A percentile compares a stretch with the other conserved stretches of the same genome.
These are phyloP conservation scores for Diplazon laetatorius DNA, from an alignment of 2,888 invertebrate genomes.

Conservation along the genomic window DNA sequence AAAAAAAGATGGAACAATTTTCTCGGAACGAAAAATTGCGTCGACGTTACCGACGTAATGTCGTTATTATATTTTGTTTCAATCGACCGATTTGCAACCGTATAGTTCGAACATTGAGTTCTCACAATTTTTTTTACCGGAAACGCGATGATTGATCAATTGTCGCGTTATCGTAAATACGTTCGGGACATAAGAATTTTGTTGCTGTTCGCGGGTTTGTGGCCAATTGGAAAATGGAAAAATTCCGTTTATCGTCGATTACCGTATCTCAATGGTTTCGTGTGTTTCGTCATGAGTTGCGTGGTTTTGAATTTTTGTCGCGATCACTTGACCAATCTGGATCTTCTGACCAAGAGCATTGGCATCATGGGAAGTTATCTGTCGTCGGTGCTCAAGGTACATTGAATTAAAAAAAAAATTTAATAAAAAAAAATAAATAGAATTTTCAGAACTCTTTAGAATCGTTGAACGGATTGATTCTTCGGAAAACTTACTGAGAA, in stretches of 20 bases:
- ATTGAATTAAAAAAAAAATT: too few relatives aligned
- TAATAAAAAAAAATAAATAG: neutral
- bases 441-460: too few relatives aligned
- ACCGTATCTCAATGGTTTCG: constrained; percentile 34
- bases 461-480: too few relatives aligned
- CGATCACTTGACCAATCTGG: constrained; percentile 57
- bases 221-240: constrained; percentile 54
- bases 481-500: too few relatives aligned
- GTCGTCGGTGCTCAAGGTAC: constrained; percentile 55
- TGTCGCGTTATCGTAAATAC: constrained; percentile 61
- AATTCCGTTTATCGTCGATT: constrained; percentile 42
- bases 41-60: too few relatives aligned
- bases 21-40: too few relatives aligned
- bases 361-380: constrained; percentile 61
- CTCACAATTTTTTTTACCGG: neutral
- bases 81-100: neutral
- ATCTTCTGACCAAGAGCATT: constrained; percentile 62
- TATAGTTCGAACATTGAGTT: too few relatives aligned
- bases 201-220: constrained; percentile 59
- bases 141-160: constrained; percentile 53
- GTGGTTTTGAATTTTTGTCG: constrained; percentile 64
- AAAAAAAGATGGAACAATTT: too few relatives aligned
- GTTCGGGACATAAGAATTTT: constrained; percentile 44
- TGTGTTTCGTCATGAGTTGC: constrained; percentile 49
- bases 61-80: too few relatives aligned